phyloP scores from a whole-genome alignment of 2,888 invertebrate species.

The Allophyes oxyacanthae region DNA sequence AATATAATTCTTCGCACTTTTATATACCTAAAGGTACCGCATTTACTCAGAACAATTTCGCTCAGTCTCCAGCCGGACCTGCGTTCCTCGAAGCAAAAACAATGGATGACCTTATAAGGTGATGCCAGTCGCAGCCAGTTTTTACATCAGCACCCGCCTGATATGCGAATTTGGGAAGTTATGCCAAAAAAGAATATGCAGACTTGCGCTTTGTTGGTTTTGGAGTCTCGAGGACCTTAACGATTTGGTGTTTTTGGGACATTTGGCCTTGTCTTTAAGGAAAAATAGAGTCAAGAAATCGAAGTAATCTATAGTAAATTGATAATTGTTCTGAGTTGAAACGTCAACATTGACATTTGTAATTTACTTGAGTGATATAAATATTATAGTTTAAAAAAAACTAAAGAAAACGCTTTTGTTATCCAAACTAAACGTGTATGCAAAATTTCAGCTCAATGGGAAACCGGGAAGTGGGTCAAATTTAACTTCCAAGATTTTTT shows the following conservation, averaged over 20 bases:
- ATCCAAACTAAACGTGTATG: no score
- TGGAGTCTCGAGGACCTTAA: conserved; percentile 31
- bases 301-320: no score
- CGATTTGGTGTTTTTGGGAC: conserved; percentile 19
- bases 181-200: conserved; percentile 64
- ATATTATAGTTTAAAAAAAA: no score
- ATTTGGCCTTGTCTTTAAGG: background rate
- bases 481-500: no score
- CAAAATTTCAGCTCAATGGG: no score
- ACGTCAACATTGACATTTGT: no score
- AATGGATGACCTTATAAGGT: conserved; percentile 79
- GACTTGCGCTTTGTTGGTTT: conserved; percentile 46
- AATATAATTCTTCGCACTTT: no score
- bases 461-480: no score
- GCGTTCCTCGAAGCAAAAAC: conserved; percentile 69
- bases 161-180: conserved; percentile 66
- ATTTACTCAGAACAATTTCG: conserved; percentile 18
- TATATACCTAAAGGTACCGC: background rate
- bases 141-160: conserved; percentile 59
- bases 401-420: no score
- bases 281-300: no score
- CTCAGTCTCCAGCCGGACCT: conserved; percentile 44
- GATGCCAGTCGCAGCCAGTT: conserved; percentile 66
- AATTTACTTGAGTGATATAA: no score
- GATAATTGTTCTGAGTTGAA: no score